These are phyloP conservation scores for Gymnoscelis rufifasciata DNA, from an alignment of 2,888 invertebrate genomes.

Conservation along the genomic window DNA sequence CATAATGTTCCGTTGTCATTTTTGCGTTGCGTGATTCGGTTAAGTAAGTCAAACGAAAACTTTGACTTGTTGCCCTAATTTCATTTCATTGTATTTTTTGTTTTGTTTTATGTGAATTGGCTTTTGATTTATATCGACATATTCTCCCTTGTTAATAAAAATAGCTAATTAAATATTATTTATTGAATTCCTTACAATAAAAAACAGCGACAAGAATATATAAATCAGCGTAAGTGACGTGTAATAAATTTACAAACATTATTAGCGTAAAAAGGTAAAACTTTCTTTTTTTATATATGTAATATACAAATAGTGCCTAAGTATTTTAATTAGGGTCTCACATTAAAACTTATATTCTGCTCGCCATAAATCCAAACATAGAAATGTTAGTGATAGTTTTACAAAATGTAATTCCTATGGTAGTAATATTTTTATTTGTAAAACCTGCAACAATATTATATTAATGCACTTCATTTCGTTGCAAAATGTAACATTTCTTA, in stretches of 20 bases:
- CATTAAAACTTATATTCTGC: no score
- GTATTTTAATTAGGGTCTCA: no score
- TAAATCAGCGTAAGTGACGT: constrained; percentile 5
- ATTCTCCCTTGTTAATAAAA: constrained; percentile 8
- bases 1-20: constrained; percentile 59
- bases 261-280: no score
- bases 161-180: constrained; percentile 21
- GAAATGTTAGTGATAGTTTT: no score
- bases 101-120: constrained; percentile 57
- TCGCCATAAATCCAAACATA: no score
- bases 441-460: no score
- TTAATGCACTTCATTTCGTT: no score
- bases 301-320: no score
- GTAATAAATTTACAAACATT: neutral
- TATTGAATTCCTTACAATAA: constrained; percentile 13
- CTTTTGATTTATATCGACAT: constrained; percentile 50
- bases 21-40: constrained; percentile 58
- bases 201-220: neutral
- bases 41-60: constrained; percentile 64
- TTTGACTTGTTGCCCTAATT: constrained; percentile 70
- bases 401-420: no score
- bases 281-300: no score
- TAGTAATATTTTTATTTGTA: no score
- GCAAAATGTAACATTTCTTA: no score
- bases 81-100: constrained; percentile 59